Evolutionary conservation across 1,140 invertebrate species (phyloP).

Genomic region (Neodiprion virginianus): DNA sequence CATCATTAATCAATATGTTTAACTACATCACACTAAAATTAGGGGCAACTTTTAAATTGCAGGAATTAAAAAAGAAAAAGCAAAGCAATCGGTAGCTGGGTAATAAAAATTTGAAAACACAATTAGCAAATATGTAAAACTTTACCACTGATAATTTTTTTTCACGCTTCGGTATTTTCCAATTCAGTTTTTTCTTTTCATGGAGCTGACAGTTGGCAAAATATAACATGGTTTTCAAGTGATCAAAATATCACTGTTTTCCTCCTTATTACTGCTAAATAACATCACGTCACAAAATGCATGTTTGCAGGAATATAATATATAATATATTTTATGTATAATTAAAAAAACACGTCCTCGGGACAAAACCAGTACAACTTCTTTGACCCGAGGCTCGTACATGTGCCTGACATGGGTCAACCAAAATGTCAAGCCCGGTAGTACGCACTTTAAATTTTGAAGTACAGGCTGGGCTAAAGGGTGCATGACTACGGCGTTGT

Average conservation of each 20-base stretch:
- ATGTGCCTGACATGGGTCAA: conserved; percentile 54
- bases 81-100: conserved; percentile 56
- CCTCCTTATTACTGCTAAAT: conserved; percentile 76
- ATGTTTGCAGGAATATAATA: conserved; percentile 81
- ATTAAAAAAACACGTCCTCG: conserved; percentile 62
- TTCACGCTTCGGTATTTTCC: background rate
- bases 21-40: conserved; percentile 68
- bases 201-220: conserved; percentile 46
- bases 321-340: conserved; percentile 76
- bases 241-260: conserved; percentile 58
- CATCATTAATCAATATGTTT: conserved; percentile 62
- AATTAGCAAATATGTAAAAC: conserved; percentile 61
- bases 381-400: conserved; percentile 54
- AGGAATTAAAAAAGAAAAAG: conserved; percentile 45
- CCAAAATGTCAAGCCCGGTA: conserved; percentile 44
- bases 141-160: conserved; percentile 65
- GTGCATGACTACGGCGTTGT: conserved; percentile 49
- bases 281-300: conserved; percentile 80
- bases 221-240: conserved; percentile 30
- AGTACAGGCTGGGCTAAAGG: conserved; percentile 52
- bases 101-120: conserved; percentile 62
- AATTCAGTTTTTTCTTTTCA: conserved; percentile 9
- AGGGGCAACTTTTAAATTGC: conserved; percentile 46
- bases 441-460: conserved; percentile 36
- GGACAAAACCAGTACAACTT: conserved; percentile 51